phyloP scores from a whole-genome alignment of 2,797 vertebrate species.

The Vespertilio murinus region DNA sequence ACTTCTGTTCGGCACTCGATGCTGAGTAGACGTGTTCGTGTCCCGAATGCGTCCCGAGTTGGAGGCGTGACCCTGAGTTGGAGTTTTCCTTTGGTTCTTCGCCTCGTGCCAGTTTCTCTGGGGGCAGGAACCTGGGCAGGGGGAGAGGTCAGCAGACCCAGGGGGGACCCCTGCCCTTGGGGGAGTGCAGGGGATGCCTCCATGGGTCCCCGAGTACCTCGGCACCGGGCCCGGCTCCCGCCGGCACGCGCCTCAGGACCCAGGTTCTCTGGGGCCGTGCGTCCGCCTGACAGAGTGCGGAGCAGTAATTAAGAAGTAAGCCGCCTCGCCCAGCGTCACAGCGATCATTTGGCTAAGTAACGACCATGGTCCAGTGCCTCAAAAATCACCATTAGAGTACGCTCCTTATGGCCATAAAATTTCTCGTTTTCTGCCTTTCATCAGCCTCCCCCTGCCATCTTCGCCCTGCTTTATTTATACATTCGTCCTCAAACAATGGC shows the following conservation, averaged over 20 bases:
- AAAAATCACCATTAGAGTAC: constrained; percentile 98
- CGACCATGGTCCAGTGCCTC: constrained; percentile 97
- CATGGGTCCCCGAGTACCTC: accelerated
- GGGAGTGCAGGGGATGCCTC: background rate
- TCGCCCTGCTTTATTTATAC: constrained; percentile 95
- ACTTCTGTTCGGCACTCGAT: accelerated
- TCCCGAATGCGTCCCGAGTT: too few species aligned
- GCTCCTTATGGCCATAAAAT: constrained; percentile 99
- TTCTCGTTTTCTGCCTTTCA: constrained; percentile 99
- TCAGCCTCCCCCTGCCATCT: constrained; percentile 92
- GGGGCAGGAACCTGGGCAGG: background rate
- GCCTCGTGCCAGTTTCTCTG: background rate
- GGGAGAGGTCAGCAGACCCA: background rate
- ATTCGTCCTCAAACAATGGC: constrained; percentile 91
- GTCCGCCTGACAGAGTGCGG: constrained; percentile 90
- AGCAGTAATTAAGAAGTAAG: constrained; percentile 98
- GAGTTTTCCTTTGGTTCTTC: background rate
- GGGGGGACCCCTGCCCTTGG: background rate
- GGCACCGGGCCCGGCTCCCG: constrained; percentile 73
- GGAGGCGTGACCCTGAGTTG: background rate
- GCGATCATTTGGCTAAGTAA: constrained; percentile 94
- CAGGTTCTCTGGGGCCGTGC: constrained; percentile 90
- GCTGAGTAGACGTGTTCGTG: too few species aligned
- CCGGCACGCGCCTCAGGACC: constrained; percentile 85
- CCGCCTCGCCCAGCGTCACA: constrained; percentile 87